phyloP scores from a whole-genome alignment of 2,888 invertebrate genomes.

The Rhamnusium bicolor region DNA sequence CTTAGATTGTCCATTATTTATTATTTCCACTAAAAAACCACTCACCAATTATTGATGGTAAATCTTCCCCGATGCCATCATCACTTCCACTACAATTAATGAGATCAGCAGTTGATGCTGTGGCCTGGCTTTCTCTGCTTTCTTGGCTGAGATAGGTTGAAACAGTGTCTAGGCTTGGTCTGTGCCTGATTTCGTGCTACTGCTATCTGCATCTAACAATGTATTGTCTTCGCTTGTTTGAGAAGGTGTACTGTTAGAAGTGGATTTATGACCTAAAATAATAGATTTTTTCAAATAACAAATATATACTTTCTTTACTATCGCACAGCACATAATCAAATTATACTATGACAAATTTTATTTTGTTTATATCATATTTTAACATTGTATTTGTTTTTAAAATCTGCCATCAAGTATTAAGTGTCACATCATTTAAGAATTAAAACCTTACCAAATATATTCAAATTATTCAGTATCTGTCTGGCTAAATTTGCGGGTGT shows the following conservation, averaged over 20 bases:
- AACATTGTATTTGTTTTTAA: too few species aligned
- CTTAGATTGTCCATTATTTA: too few species aligned
- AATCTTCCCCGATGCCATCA: slow-evolving; percentile 61
- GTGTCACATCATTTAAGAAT: too few species aligned
- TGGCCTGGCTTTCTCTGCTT: slow-evolving; percentile 79
- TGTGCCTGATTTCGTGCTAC: slow-evolving; percentile 84
- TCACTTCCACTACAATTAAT: slow-evolving; percentile 66
- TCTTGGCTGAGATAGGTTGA: slow-evolving; percentile 92
- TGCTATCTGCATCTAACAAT: slow-evolving; percentile 78
- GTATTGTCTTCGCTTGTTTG: slow-evolving; percentile 62
- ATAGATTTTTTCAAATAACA: slow-evolving; percentile 23
- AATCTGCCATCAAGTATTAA: too few species aligned
- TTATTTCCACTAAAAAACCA: background rate
- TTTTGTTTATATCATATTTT: too few species aligned
- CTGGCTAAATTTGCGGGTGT: slow-evolving; percentile 80
- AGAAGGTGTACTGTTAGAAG: slow-evolving; percentile 52
- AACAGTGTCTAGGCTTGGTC: slow-evolving; percentile 90
- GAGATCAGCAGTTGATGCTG: slow-evolving; percentile 67
- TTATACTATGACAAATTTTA: too few species aligned
- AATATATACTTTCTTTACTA: too few species aligned
- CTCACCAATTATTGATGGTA: slow-evolving; percentile 67
- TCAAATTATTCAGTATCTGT: slow-evolving; percentile 85
- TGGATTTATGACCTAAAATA: slow-evolving; percentile 70
- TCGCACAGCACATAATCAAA: too few species aligned
- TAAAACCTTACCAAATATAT: slow-evolving; percentile 80